Evolutionary conservation across 2,888 invertebrate species (phyloP).

Genomic region (Ischnura elegans): DNA sequence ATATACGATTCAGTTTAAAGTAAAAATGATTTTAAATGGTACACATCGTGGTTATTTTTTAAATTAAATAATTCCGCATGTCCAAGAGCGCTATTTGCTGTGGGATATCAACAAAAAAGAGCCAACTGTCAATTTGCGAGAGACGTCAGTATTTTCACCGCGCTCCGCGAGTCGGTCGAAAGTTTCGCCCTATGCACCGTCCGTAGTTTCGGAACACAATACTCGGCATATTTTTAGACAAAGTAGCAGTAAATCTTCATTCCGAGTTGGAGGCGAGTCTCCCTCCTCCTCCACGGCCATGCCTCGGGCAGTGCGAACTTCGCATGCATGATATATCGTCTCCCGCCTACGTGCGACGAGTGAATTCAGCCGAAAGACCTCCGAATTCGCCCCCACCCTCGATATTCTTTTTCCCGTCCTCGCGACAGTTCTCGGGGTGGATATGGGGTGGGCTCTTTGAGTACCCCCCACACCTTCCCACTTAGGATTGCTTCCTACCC

Average conservation of each 20-base stretch:
- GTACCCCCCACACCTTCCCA: not conserved
- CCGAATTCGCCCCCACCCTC: not conserved
- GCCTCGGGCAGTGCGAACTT: not conserved
- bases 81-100: not conserved
- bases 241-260: slow-evolving; percentile 5
- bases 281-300: not conserved
- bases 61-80: not conserved
- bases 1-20: no score
- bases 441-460: no score
- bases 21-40: no score
- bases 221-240: not conserved
- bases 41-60: no score
- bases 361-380: slow-evolving; percentile 3
- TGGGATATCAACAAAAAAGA: not conserved
- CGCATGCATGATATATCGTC: slow-evolving; percentile 8
- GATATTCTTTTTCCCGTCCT: not conserved
- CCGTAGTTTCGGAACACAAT: not conserved
- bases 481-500: not conserved
- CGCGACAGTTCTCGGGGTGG: not conserved
- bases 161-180: not conserved
- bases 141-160: not conserved
- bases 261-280: not conserved
- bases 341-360: not conserved
- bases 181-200: not conserved
- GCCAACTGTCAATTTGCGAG: not conserved